Evolutionary conservation across 2,113 vertebrate genomes (phyloP).

Genomic region (Hippocampus barbouri): DNA sequence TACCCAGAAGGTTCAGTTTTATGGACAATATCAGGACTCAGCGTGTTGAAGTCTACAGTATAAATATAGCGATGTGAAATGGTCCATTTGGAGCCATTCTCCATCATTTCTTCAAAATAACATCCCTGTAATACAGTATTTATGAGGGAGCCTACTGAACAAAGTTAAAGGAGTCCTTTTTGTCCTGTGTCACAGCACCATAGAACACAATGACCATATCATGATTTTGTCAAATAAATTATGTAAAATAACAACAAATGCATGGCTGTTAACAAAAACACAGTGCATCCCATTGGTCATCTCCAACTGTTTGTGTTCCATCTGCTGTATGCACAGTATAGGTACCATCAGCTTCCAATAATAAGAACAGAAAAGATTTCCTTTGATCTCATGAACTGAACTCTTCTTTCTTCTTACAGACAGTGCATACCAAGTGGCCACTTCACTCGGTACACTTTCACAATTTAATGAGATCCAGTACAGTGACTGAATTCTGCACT

Average conservation of each 20-base stretch:
- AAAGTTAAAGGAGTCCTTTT: neutral
- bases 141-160: neutral
- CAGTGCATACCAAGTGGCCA: too few species aligned
- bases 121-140: neutral
- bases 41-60: conserved; percentile 12
- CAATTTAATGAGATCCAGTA: too few species aligned
- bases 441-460: too few species aligned
- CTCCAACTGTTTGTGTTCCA: neutral
- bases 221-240: neutral
- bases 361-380: neutral
- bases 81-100: conserved; percentile 3
- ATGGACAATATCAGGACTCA: conserved; percentile 32
- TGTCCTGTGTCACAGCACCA: neutral
- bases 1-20: conserved; percentile 29
- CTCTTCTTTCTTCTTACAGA: neutral
- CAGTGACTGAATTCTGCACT: too few species aligned
- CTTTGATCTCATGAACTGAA: neutral
- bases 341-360: neutral
- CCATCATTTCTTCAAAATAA: neutral
- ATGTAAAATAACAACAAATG: neutral
- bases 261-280: too few species aligned
- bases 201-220: neutral
- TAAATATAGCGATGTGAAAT: neutral
- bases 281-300: neutral
- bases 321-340: neutral